A percentile compares a stretch with the other conserved stretches of the same genome.
Evolutionary conservation across 2,888 invertebrate species (phyloP).

Genomic region (Podabrus alpinus): DNA sequence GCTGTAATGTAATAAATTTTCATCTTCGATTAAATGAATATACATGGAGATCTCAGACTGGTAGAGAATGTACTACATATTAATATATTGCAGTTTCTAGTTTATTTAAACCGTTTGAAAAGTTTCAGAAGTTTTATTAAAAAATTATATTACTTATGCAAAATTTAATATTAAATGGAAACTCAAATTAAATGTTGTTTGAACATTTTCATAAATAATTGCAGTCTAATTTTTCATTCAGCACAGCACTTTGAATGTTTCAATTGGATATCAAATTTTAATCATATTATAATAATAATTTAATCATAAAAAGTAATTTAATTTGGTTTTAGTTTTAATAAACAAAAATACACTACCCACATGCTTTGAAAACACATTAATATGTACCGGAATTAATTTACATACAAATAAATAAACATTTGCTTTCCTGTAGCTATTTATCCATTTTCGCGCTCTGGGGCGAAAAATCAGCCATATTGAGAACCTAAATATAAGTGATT

Average conservation of each 20-base stretch:
- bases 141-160: neutral
- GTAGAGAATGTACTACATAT: neutral
- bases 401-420: no score
- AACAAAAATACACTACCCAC: no score
- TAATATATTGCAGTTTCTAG: neutral
- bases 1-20: neutral
- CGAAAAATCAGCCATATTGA: no score
- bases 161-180: neutral
- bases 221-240: neutral
- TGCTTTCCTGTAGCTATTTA: no score
- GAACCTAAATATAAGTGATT: no score
- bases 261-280: no score
- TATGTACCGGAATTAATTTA: no score
- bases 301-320: no score
- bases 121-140: neutral
- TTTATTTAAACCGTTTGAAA: neutral
- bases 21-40: neutral
- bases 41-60: neutral
- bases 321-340: no score
- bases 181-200: neutral
- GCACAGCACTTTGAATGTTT: neutral
- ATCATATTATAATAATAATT: no score
- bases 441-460: no score
- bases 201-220: neutral
- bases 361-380: no score